Conservation (phyloP, 2,797 vertebrate genomes). For the Onychomys leucogaster region DNA sequence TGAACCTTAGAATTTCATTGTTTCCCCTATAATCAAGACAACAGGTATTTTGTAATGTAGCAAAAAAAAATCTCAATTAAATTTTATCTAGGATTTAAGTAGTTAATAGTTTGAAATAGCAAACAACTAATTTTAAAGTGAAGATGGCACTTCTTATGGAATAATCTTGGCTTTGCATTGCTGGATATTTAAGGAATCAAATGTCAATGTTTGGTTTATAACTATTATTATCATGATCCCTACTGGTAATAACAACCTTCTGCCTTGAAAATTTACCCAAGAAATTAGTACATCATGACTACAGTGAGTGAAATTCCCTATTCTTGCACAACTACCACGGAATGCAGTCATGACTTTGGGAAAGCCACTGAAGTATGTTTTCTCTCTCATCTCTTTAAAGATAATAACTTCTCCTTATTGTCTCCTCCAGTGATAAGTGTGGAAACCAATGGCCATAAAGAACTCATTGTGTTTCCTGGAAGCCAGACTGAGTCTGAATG, state of each 20-base stretch:
- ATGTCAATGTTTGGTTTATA: constrained; percentile 56
- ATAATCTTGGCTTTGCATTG: constrained; percentile 30
- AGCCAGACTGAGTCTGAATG: constrained; percentile 24
- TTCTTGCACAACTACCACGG: neutral
- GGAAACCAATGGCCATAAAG: constrained; percentile 64
- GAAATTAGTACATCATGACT: constrained; percentile 35
- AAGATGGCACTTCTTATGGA: constrained; percentile 12
- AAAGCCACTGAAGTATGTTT: constrained; percentile 49
- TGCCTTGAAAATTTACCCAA: constrained; percentile 5
- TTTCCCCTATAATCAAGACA: constrained; percentile 9
- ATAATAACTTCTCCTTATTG: constrained; percentile 70
- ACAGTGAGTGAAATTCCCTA: constrained; percentile 45
- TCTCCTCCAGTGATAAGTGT: constrained; percentile 61
- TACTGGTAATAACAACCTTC: constrained; percentile 37
- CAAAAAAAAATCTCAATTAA: constrained; percentile 49
- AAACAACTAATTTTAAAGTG: constrained; percentile 65
- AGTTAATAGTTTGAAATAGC: constrained; percentile 49
- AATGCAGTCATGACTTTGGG: constrained; percentile 68
- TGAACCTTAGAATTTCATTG: neutral
- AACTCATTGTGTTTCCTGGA: constrained; percentile 39
- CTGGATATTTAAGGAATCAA: constrained; percentile 58
- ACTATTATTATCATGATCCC: constrained; percentile 46
- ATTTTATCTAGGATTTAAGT: constrained; percentile 46
- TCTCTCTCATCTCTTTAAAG: constrained; percentile 65
- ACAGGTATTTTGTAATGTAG: neutral